Evolutionary conservation across 2,888 invertebrate genomes (phyloP), one percentile per base, ranked within the genome.

Genomic region (Elysia crispata): DNA sequence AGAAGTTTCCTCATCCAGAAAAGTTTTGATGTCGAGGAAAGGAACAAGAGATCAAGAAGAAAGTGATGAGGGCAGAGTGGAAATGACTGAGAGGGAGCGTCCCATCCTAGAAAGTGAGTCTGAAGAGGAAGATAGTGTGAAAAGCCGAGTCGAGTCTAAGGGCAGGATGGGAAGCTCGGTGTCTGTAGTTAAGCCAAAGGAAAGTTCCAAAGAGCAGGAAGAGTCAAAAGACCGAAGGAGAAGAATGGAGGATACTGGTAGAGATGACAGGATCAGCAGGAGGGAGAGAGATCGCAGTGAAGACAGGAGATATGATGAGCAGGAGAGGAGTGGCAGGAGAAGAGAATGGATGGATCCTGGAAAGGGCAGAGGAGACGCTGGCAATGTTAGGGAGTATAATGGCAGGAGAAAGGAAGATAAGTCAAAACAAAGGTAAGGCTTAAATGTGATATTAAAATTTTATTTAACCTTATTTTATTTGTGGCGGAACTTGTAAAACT

Each of bases 81-180:
- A 62, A 72, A 66, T 31, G 66, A 25, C 60, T n/a, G n/a, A n/a
- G 33, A 69, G 62, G 31, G 49, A 74, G 23, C 54, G 74, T 28
- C 77, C 78, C 18, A 69, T 74, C 13, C 41, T 77, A 28, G 75
- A 77, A 60, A 81, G 74, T 33, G 78, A 75, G 20, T 62, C 50
- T 33, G 66, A 66, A 18, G 70, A 76, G 33, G 74, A 74, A 8
- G 62, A 50, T 49, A 31, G 30, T 8, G 18, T 30, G 8, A 31
- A 69, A 41, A 80, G 76, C 30, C 60, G 30, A 8, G 31, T 70
- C 30, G 41, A 76, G 62, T 60, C 50, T 31, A 72, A 57, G 30
- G 60, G 69, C 70, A 64, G 41, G 49, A 67, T 76, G 76, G 70
- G 75, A 18, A 80, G 76, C 28, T 76, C 66, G 33, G 76, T 80